Evolutionary conservation across 92 coral and sea anemone species (phyloP).

Genomic region (Micromussa lordhowensis): DNA sequence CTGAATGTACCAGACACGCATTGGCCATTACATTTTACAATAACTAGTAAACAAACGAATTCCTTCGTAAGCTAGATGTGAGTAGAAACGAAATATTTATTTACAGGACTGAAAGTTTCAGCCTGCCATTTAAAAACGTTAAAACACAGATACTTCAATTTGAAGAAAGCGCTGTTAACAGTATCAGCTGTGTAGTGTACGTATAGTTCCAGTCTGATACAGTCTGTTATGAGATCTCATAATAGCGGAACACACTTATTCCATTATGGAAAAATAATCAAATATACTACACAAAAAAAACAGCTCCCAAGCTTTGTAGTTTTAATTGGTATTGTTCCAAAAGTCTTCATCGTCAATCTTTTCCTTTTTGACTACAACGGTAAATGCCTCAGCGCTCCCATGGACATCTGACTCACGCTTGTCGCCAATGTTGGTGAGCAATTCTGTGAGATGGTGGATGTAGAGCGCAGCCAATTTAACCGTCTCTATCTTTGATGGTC

Average conservation of each 20-base stretch:
- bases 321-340: not conserved
- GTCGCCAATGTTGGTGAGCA: slow-evolving; percentile 46
- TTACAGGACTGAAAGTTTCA: not conserved
- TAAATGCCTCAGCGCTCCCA: not conserved
- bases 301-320: not conserved
- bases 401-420: slow-evolving; percentile 11
- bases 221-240: no score
- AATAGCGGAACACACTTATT: not conserved
- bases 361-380: not conserved
- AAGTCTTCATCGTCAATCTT: not conserved
- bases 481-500: slow-evolving; percentile 77
- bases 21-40: not conserved
- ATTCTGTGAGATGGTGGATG: slow-evolving; percentile 70
- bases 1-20: not conserved
- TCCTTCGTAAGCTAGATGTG: not conserved
- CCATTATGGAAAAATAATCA: not conserved
- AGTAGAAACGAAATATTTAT: not conserved
- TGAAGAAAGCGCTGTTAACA: not conserved
- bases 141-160: not conserved
- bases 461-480: slow-evolving; percentile 68
- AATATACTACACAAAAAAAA: not conserved
- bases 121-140: not conserved
- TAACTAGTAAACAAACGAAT: not conserved
- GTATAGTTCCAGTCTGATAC: not conserved
- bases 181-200: not conserved